Percentiles rank a stretch among this genome's conserved stretches.
Conservation (phyloP, 2,113 vertebrate species). For the Rafetus swinhoei region DNA sequence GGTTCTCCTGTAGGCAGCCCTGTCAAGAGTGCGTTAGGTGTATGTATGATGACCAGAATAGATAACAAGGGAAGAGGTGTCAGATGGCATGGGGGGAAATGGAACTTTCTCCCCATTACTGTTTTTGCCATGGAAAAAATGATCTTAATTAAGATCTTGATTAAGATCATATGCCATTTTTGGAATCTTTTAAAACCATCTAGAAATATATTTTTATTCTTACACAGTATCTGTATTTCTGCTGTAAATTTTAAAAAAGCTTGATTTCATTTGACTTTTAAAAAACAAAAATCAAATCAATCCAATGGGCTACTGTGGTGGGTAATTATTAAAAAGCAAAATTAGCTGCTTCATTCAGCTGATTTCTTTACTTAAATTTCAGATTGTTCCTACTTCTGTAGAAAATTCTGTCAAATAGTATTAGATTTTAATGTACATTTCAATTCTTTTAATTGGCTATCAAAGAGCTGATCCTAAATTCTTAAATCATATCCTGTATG, state of each 20-base stretch:
- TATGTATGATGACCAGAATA: not conserved
- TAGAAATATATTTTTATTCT: not conserved
- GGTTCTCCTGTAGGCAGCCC: not conserved
- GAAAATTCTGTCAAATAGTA: conserved; percentile 32
- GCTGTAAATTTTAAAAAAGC: not conserved
- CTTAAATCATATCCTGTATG: not conserved
- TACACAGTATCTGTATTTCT: not conserved
- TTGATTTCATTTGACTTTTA: not conserved
- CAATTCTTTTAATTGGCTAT: not conserved
- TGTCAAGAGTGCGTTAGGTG: not conserved
- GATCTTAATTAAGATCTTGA: not conserved
- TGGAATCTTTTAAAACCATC: not conserved
- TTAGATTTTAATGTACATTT: not conserved
- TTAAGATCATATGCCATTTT: not conserved
- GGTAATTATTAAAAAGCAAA: conserved; percentile 30
- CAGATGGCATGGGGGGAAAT: not conserved
- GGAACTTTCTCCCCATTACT: not conserved
- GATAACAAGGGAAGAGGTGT: not conserved
- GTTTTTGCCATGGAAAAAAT: not conserved
- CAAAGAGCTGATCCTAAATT: not conserved
- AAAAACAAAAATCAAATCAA: conserved; percentile 9
- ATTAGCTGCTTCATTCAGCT: not conserved
- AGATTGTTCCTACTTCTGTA: conserved; percentile 16
- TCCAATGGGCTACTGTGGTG: not conserved
- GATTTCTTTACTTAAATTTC: not conserved